Evolutionary conservation across 2,113 vertebrate species (phyloP).

Genomic region (Eclectus roratus): DNA sequence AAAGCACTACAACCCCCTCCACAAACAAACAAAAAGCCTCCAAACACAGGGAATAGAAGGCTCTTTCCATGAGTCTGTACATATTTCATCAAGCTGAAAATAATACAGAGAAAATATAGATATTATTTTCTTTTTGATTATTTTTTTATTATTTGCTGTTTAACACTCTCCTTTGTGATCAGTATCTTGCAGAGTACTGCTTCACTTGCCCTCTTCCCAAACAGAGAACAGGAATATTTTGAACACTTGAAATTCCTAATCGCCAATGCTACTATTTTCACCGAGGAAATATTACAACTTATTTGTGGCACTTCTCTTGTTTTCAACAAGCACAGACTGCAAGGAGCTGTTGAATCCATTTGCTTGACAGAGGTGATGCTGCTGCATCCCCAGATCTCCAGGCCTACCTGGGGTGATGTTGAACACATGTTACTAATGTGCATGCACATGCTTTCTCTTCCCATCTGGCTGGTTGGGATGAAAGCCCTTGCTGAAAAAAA

Average conservation of each 20-base stretch:
- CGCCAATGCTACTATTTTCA: background rate
- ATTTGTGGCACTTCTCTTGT: background rate
- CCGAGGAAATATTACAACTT: background rate
- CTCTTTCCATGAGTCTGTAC: background rate
- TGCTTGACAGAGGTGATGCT: fast-evolving
- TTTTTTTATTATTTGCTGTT: background rate
- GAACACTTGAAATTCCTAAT: background rate
- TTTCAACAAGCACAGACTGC: background rate
- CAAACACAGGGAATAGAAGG: background rate
- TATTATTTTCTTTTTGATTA: background rate
- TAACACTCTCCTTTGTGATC: background rate
- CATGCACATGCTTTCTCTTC: fast-evolving
- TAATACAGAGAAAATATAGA: background rate
- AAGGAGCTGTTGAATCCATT: fast-evolving
- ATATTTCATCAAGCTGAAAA: background rate
- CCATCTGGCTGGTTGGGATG: background rate
- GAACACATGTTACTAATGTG: fast-evolving
- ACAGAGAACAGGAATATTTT: background rate
- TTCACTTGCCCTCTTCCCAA: background rate
- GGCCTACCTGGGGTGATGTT: too few relatives aligned
- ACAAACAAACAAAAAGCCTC: background rate
- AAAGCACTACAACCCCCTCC: fast-evolving
- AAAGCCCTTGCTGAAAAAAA: background rate
- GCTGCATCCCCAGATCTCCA: background rate
- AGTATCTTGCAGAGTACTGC: background rate